A percentile compares a stretch with the other conserved stretches of the same genome.
Evolutionary conservation across 1,140 invertebrate genomes (phyloP).

Genomic region (Leucophenga varia): DNA sequence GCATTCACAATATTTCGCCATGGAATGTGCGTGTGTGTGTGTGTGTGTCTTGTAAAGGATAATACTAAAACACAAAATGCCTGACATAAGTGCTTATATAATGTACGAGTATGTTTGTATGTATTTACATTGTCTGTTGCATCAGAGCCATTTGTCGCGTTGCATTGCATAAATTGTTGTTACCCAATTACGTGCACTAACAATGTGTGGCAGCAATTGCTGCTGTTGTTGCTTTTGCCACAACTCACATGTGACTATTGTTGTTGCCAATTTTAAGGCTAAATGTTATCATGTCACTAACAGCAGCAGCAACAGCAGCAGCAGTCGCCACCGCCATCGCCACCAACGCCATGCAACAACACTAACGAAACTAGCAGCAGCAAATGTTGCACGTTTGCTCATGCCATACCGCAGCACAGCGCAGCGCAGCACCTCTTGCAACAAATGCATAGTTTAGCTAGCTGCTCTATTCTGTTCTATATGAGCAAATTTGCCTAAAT

Average conservation of each 20-base stretch:
- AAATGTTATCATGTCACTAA: conserved; percentile 53
- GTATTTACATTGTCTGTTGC: too few species aligned
- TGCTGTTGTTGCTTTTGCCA: conserved; percentile 21
- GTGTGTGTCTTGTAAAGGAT: not conserved
- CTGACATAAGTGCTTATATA: conserved; percentile 9
- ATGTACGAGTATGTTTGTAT: too few species aligned
- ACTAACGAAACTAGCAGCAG: too few species aligned
- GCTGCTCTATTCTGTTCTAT: too few species aligned
- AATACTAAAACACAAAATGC: too few species aligned
- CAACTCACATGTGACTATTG: too few species aligned
- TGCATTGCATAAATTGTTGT: conserved; percentile 46
- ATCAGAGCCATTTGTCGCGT: conserved; percentile 3
- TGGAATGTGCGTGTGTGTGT: not conserved
- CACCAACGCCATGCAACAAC: not conserved
- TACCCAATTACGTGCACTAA: conserved; percentile 52
- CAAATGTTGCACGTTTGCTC: not conserved
- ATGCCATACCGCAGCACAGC: conserved; percentile 11
- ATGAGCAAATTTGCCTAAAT: conserved; percentile 51
- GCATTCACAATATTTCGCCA: conserved; percentile 11
- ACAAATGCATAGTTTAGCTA: too few species aligned
- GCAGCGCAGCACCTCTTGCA: too few species aligned
- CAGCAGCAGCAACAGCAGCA: conserved; percentile 23
- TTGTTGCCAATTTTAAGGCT: conserved; percentile 51
- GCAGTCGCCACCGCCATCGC: conserved; percentile 1
- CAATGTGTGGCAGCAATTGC: conserved; percentile 28